These are phyloP conservation scores for Papilio elwesi DNA, from an alignment of 2,888 invertebrate genomes.

Conservation along the genomic window DNA sequence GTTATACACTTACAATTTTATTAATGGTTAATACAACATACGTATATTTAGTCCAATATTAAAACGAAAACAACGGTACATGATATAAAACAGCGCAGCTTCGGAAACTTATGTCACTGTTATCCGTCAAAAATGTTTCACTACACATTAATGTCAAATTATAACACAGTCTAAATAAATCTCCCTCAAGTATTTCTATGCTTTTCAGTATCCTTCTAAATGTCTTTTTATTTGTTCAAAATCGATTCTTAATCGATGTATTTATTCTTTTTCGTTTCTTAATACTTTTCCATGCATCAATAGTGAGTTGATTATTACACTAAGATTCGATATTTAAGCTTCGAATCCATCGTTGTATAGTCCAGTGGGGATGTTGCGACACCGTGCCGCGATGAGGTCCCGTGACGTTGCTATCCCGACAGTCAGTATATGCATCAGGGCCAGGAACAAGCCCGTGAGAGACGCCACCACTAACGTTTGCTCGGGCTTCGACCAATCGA, in stretches of 20 bases:
- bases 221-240: not conserved
- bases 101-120: not conserved
- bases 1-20: not conserved
- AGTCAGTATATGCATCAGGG: conserved; percentile 86
- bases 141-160: conserved; percentile 10
- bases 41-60: not conserved
- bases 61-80: too few relatives aligned
- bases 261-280: not conserved
- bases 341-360: conserved; percentile 20
- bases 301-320: too few relatives aligned
- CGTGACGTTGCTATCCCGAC: conserved; percentile 74
- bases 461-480: conserved; percentile 86
- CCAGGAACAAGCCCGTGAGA: conserved; percentile 87
- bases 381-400: not conserved
- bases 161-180: not conserved
- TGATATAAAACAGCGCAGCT: too few relatives aligned
- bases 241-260: too few relatives aligned
- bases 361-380: not conserved
- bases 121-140: not conserved
- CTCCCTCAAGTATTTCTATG: not conserved
- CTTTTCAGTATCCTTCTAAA: not conserved
- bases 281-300: not conserved
- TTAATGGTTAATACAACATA: not conserved
- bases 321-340: conserved; percentile 2
- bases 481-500: conserved; percentile 91